Base-by-base conservation (phyloP, 2,888 invertebrate species). In the Idaea aversata region DNA sequence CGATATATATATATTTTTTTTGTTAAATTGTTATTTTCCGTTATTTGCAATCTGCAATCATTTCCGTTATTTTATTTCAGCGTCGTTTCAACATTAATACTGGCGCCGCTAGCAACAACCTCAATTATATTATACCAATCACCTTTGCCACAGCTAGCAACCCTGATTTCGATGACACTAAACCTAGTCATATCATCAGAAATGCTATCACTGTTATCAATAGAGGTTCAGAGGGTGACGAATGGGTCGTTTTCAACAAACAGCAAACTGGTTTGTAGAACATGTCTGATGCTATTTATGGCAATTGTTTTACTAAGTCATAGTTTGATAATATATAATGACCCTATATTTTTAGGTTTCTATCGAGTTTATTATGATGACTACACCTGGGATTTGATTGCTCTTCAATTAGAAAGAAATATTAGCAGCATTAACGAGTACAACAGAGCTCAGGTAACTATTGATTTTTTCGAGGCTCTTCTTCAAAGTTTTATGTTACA, bases 371-470 rank as follows among this genome's bases (percentile, higher is more conserved):
- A 95, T 77, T 96, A 96, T 73, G 95, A 95, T 73, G 77, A 80
- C 0, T 84, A 85, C 62, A 93, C 94, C 0, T 96, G 95, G 95
- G 72, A 88, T 0, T 82, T 90, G 16, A 92, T 95, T 59, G 81
- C 83, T 3, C 65, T 84, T 1, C 93, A 91, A 35, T 79, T 95
- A 65, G 79, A 84, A 73, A 81, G 85, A 36, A n/a, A 72, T 0
- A 68, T 77, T 15, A 84, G 87, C 60, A 65, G 59, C 0, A 95
- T 97, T 63, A 93, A 95, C 71, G 93, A 94, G 60, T 84, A 95
- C 13, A 97, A 97, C 83, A 93, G 96, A 75, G 97, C 97, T 4
- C 97, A 97, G 88, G 91, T 96, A 68, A 66, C 25, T 25, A 25
- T 25, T 25, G 1, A 25, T 25, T 25, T 25, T 2, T 25, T 25